Percentiles rank a stretch among this genome's conserved stretches.
Conservation (phyloP, 2,113 vertebrate species). For the Sclerurus mexicanus region DNA sequence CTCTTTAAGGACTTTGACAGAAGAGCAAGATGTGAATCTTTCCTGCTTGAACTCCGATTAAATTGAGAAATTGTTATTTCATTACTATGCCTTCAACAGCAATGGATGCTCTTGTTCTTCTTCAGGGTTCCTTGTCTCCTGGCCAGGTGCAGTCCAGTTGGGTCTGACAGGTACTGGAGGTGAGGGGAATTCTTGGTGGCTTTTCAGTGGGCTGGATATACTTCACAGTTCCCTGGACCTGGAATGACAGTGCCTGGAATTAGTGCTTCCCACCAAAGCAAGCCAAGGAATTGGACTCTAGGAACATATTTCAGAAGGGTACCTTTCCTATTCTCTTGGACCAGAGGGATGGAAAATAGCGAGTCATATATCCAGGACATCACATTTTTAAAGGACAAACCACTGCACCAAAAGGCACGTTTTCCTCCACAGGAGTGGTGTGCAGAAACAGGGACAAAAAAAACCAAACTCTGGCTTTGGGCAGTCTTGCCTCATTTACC, state of each 20-base stretch:
- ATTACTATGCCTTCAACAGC: background rate
- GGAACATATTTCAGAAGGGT: background rate
- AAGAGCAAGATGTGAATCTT: background rate
- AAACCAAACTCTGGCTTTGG: background rate
- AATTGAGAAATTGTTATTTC: background rate
- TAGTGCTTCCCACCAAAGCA: background rate
- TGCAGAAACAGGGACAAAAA: background rate
- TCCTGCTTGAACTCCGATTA: background rate
- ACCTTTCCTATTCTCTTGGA: background rate
- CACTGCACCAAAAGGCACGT: rapidly evolving
- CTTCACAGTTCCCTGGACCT: background rate
- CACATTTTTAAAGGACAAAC: background rate
- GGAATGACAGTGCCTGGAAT: background rate
- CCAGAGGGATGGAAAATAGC: background rate
- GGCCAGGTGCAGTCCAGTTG: background rate
- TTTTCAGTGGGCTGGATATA: background rate
- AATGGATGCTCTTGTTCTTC: background rate
- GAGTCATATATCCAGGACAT: background rate
- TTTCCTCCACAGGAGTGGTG: background rate
- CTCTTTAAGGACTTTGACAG: background rate
- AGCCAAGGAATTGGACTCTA: background rate
- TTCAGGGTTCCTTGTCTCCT: background rate
- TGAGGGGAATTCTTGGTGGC: background rate
- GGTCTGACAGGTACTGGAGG: background rate
- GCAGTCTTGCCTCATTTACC: background rate